phyloP scores from a whole-genome alignment of 2,888 invertebrate genomes.

The Chorisops tibialis region DNA sequence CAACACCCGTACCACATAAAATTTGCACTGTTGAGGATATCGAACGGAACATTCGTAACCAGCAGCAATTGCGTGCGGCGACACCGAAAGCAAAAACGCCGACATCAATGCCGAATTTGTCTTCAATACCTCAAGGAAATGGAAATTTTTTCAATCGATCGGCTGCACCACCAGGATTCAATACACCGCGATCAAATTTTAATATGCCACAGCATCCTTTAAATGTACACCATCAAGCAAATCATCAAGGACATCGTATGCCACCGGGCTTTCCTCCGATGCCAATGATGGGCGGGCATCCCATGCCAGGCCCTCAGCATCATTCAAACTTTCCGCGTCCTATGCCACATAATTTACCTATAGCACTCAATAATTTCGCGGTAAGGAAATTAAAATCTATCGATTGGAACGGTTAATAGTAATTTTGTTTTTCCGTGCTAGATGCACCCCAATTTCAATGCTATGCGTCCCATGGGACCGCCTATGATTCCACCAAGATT shows the following conservation, averaged over 20 bases:
- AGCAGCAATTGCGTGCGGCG: constrained; percentile 42
- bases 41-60: constrained; percentile 49
- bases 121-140: constrained; percentile 30
- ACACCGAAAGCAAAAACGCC: constrained; percentile 24
- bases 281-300: constrained; percentile 21
- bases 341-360: constrained; percentile 44
- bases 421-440: constrained; percentile 8
- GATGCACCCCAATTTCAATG: constrained; percentile 51
- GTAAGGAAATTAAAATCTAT: constrained; percentile 33
- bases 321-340: constrained; percentile 47
- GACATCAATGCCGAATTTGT: constrained; percentile 24
- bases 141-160: constrained; percentile 33
- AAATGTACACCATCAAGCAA: constrained; percentile 39
- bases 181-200: constrained; percentile 33
- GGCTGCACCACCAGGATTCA: constrained; percentile 42
- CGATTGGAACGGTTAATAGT: constrained; percentile 16
- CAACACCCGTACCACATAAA: constrained; percentile 39
- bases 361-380: constrained; percentile 53
- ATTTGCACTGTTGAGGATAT: constrained; percentile 51
- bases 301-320: constrained; percentile 40
- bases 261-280: constrained; percentile 46
- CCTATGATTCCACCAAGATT: constrained; percentile 49
- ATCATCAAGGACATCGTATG: constrained; percentile 42
- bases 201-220: constrained; percentile 36
- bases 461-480: constrained; percentile 49